Evolutionary conservation across 64 coral and sea anemone genomes (phyloP).

Genomic region (Catalaphyllia jardinei): DNA sequence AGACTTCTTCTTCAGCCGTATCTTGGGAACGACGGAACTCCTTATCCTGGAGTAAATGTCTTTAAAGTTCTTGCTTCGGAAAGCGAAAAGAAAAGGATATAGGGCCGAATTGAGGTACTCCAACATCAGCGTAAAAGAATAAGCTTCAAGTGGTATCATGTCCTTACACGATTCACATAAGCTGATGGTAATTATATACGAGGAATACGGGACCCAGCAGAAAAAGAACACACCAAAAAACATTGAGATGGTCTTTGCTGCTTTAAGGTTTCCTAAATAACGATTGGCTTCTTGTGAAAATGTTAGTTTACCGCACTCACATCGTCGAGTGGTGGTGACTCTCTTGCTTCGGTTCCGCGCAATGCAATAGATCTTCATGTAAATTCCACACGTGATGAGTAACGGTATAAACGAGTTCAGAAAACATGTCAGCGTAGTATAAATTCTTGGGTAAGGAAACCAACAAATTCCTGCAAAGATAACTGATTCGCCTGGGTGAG

Average conservation of each 20-base stretch:
- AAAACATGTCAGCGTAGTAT: not conserved
- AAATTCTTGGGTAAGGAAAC: slow-evolving; percentile 8
- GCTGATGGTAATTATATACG: not conserved
- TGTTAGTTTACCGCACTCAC: not conserved
- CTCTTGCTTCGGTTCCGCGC: not conserved
- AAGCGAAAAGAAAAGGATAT: slow-evolving; percentile 57
- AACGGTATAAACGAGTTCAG: slow-evolving; percentile 27
- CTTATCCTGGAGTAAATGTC: not conserved
- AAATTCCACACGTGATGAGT: slow-evolving; percentile 38
- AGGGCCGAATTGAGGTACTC: slow-evolving; percentile 58
- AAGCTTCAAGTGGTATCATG: slow-evolving; percentile 1
- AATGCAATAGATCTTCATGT: slow-evolving; percentile 42
- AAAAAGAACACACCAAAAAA: slow-evolving; percentile 50
- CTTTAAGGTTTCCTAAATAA: slow-evolving; percentile 40
- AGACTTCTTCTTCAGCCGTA: not conserved
- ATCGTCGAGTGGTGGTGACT: not conserved
- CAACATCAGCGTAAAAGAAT: slow-evolving; percentile 19
- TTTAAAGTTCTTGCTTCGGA: slow-evolving; percentile 18
- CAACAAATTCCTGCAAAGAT: not conserved
- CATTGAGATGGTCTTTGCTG: slow-evolving; percentile 66
- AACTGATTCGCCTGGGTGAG: not conserved
- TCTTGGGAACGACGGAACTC: not conserved
- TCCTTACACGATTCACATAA: not conserved
- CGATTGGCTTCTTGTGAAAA: not conserved
- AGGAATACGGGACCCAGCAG: slow-evolving; percentile 56